Conservation (phyloP, 2,797 vertebrate species). For the Syngnathus rostellatus region DNA sequence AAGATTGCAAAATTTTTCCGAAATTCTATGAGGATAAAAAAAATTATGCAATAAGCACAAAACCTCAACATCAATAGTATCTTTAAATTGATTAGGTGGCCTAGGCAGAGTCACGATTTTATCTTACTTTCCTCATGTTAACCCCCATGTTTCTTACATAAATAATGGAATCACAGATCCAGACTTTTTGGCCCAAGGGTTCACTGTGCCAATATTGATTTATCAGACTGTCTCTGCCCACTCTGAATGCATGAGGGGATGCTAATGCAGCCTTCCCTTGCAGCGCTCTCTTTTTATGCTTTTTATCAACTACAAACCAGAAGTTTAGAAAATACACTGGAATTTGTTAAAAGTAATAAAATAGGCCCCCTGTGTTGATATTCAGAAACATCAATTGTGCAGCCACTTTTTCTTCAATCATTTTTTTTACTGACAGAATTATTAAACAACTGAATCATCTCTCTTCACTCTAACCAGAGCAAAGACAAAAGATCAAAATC, state of each 20-base stretch:
- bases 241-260: slow-evolving; percentile 33
- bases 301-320: not conserved
- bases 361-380: not conserved
- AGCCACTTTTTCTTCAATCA: not conserved
- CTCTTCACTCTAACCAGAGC: too few relatives aligned
- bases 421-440: not conserved
- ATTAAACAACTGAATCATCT: not conserved
- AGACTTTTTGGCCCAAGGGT: slow-evolving; percentile 8
- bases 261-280: not conserved
- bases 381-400: not conserved
- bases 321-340: not conserved
- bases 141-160: slow-evolving; percentile 13
- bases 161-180: slow-evolving; percentile 19
- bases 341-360: not conserved
- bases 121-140: slow-evolving; percentile 29
- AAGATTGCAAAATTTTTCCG: slow-evolving; percentile 28
- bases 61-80: not conserved
- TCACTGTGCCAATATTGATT: slow-evolving; percentile 30
- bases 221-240: slow-evolving; percentile 17
- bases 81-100: slow-evolving; percentile 16
- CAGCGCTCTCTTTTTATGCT: slow-evolving; percentile 4
- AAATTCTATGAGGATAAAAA: slow-evolving; percentile 3
- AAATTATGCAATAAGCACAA: slow-evolving; percentile 7
- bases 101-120: slow-evolving; percentile 11
- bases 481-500: not conserved